These are phyloP conservation scores for Ophonus ardosiacus DNA, from an alignment of 2,888 invertebrate species.

Conservation along the genomic window DNA sequence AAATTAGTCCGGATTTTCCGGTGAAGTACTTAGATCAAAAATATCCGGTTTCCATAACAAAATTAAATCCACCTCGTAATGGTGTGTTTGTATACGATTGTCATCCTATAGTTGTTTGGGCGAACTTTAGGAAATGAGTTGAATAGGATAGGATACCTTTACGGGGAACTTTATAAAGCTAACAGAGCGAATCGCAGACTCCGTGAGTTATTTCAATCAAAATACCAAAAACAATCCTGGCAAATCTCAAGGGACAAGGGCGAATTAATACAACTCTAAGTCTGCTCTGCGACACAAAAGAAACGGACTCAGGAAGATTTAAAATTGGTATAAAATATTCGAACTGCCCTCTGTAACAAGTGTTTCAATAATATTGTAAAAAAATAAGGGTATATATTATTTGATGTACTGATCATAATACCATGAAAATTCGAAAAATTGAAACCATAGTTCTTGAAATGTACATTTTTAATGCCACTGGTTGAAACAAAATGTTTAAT, in stretches of 20 bases:
- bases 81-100: too few species aligned
- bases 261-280: conserved; percentile 57
- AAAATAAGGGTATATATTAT: not conserved
- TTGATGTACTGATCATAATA: not conserved
- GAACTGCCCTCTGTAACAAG: not conserved
- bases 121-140: too few species aligned
- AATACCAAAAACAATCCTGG: conserved; percentile 56
- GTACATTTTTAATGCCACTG: too few species aligned
- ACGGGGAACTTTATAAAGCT: conserved; percentile 47
- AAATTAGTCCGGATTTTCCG: too few species aligned
- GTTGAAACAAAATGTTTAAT: too few species aligned
- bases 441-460: too few species aligned
- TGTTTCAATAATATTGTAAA: not conserved
- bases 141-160: not conserved
- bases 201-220: conserved; percentile 60
- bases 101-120: too few species aligned
- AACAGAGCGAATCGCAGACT: conserved; percentile 23
- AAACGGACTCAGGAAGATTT: not conserved
- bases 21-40: too few species aligned
- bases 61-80: too few species aligned
- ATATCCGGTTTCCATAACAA: too few species aligned
- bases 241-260: conserved; percentile 39
- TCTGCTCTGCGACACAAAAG: not conserved
- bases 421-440: not conserved
- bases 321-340: not conserved